Percentiles rank a stretch among this genome's conserved stretches.
These are phyloP conservation scores for Bedellia somnulentella DNA, from an alignment of 2,888 invertebrate genomes.

Conservation along the genomic window DNA sequence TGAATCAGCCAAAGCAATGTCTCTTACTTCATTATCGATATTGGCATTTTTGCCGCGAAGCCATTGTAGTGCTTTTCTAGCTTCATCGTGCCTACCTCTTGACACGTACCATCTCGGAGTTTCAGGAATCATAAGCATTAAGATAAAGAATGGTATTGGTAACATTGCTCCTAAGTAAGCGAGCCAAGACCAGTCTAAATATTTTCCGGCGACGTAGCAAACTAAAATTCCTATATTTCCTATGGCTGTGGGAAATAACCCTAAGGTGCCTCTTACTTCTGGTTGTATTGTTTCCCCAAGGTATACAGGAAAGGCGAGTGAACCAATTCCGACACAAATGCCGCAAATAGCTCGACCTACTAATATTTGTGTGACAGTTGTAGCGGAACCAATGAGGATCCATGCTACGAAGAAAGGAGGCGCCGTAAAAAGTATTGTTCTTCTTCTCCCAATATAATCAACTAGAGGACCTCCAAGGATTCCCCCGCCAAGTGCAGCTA, in stretches of 20 bases:
- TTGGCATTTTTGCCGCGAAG: constrained; percentile 79
- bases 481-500: constrained; percentile 85
- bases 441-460: constrained; percentile 82
- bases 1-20: constrained; percentile 70
- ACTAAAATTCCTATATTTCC: constrained; percentile 83
- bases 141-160: constrained; percentile 76
- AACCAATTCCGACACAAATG: constrained; percentile 84
- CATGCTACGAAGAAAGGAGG: constrained; percentile 82
- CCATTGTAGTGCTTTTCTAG: constrained; percentile 79
- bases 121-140: constrained; percentile 87
- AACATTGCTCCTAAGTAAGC: constrained; percentile 77
- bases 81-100: constrained; percentile 73
- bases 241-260: constrained; percentile 82
- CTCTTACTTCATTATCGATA: constrained; percentile 75
- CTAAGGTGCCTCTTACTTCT: constrained; percentile 87
- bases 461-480: constrained; percentile 82
- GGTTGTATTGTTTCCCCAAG: constrained; percentile 92
- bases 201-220: constrained; percentile 79
- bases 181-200: constrained; percentile 78
- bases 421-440: constrained; percentile 78
- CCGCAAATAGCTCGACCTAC: constrained; percentile 83
- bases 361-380: constrained; percentile 71
- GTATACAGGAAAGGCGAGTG: constrained; percentile 88
- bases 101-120: constrained; percentile 91
- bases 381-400: constrained; percentile 78